A percentile compares a stretch with the other conserved stretches of the same genome.
phyloP scores from a whole-genome alignment of 1,140 invertebrate genomes.

The Dendrolimus kikuchii region DNA sequence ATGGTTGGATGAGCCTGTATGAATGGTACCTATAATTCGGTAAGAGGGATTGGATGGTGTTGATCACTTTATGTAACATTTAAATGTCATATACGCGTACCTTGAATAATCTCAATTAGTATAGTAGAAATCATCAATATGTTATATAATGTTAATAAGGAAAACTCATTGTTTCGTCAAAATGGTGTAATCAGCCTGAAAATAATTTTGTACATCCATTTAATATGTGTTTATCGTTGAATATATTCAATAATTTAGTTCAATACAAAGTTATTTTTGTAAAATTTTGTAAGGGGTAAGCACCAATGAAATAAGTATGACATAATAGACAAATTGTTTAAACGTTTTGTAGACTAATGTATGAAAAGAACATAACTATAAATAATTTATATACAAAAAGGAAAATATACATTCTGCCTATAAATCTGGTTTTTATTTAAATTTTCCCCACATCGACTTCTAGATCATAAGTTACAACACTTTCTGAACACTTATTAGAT shows the following conservation, averaged over 20 bases:
- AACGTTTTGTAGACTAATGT: conserved; percentile 52
- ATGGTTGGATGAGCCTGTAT: conserved; percentile 28
- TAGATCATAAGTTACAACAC: too few species aligned
- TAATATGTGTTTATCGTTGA: conserved; percentile 2
- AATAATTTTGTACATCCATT: conserved; percentile 7
- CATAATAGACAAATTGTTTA: conserved; percentile 58
- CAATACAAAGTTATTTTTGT: conserved; percentile 43
- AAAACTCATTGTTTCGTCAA: conserved; percentile 9
- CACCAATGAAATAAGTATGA: conserved; percentile 60
- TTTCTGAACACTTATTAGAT: too few species aligned
- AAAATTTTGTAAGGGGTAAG: conserved; percentile 48
- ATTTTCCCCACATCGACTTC: neutral
- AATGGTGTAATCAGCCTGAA: conserved; percentile 24
- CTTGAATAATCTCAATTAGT: conserved; percentile 65
- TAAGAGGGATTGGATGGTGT: conserved; percentile 42
- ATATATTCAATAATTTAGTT: conserved; percentile 19
- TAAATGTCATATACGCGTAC: conserved; percentile 56
- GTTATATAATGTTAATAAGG: conserved; percentile 23
- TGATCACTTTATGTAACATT: conserved; percentile 28
- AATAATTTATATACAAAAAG: conserved; percentile 64
- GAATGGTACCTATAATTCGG: conserved; percentile 13
- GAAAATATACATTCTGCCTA: conserved; percentile 62
- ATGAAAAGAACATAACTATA: conserved; percentile 61
- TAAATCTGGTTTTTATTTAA: conserved; percentile 39
- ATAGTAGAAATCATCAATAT: conserved; percentile 30